Percentiles rank a stretch among this genome's conserved stretches.
phyloP scores from a whole-genome alignment of 2,797 vertebrate genomes.

The Apodemus agrarius region DNA sequence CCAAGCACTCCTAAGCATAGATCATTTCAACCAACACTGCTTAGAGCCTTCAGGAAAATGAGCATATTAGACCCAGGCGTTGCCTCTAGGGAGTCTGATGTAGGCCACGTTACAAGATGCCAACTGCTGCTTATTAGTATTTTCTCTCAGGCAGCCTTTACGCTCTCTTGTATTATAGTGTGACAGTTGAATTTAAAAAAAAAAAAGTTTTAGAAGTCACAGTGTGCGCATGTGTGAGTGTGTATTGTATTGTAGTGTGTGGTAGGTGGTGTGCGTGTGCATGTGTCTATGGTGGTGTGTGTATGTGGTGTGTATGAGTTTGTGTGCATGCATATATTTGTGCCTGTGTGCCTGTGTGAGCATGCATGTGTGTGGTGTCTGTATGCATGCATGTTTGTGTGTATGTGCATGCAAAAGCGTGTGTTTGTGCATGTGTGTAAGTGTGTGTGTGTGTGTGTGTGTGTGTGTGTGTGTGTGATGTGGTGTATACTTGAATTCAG shows the following conservation, averaged over 20 bases:
- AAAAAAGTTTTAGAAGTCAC: not conserved
- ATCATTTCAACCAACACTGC: not conserved
- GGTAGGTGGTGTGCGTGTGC: too few species aligned
- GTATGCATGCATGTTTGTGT: not conserved
- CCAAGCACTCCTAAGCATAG: not conserved
- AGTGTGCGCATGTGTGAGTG: too few species aligned
- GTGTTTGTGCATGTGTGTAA: not conserved
- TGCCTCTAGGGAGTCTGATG: not conserved
- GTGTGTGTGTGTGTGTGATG: not conserved
- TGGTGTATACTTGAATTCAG: not conserved
- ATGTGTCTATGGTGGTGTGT: too few species aligned
- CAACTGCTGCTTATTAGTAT: not conserved
- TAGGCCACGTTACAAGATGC: fast-evolving
- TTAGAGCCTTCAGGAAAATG: not conserved
- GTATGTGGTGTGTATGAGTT: too few species aligned
- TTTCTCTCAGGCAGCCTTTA: not conserved
- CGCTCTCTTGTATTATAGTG: not conserved
- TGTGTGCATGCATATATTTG: too few species aligned
- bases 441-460: not conserved
- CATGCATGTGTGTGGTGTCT: not conserved
- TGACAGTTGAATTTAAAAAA: not conserved
- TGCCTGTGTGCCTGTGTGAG: not conserved
- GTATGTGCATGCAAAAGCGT: not conserved
- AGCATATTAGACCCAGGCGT: not conserved
- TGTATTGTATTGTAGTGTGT: not conserved